Evolutionary conservation across 2,113 vertebrate genomes (phyloP).

Genomic region (Etheostoma cragini): DNA sequence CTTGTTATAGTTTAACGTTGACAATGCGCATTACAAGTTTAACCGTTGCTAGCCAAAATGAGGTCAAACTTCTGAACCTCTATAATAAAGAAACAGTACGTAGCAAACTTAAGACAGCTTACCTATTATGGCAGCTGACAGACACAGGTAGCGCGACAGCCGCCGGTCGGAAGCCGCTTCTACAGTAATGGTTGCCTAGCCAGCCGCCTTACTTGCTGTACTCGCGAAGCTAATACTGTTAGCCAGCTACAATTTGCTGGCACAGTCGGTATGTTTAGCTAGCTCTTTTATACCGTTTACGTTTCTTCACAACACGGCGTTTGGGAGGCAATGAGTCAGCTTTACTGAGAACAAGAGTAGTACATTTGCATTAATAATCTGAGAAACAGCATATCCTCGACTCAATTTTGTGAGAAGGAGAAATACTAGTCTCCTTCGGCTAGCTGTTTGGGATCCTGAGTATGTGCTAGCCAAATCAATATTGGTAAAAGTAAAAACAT

Average conservation of each 20-base stretch:
- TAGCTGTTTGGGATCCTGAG: conserved; percentile 63
- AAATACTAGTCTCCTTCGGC: conserved; percentile 67
- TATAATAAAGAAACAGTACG: background rate
- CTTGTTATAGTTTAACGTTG: conserved; percentile 32
- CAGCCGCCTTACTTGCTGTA: conserved; percentile 61
- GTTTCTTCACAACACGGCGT: conserved; percentile 46
- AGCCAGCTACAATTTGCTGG: conserved; percentile 69
- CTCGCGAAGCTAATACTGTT: conserved; percentile 60
- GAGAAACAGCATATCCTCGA: conserved; percentile 41
- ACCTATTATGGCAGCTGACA: conserved; percentile 70
- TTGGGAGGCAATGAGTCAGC: conserved; percentile 2
- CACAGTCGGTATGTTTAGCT: conserved; percentile 76
- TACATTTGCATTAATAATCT: background rate
- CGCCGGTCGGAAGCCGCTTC: conserved; percentile 58
- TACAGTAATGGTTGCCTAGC: conserved; percentile 65
- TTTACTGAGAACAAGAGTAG: background rate
- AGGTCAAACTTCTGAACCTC: background rate
- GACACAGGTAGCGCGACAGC: conserved; percentile 52
- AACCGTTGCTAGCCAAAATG: background rate
- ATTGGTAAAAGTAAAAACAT: background rate
- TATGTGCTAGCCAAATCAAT: conserved; percentile 32
- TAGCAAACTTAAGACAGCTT: conserved; percentile 29
- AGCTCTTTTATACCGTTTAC: conserved; percentile 44
- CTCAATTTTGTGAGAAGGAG: conserved; percentile 51
- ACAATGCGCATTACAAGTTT: conserved; percentile 29